Conservation (phyloP, 2,888 invertebrate species). For the Polymixis lichenea region DNA sequence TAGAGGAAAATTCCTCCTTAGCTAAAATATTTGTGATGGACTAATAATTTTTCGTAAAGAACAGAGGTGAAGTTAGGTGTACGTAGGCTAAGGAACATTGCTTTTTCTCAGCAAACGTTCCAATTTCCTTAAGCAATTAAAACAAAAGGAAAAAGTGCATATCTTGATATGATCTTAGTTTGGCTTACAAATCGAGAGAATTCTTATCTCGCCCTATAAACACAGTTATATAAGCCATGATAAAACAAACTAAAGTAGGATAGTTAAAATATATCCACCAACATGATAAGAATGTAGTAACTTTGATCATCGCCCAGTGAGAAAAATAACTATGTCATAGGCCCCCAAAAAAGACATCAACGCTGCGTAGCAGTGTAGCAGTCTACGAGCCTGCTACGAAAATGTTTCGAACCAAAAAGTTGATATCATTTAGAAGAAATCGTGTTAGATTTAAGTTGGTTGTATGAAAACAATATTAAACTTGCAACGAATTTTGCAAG, state of each 20-base stretch:
- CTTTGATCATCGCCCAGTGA: neutral
- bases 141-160: neutral
- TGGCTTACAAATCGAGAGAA: neutral
- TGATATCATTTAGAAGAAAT: neutral
- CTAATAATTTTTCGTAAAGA: neutral
- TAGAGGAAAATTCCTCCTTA: too few relatives aligned
- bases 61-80: neutral
- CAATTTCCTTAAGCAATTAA: neutral
- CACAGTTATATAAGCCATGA: neutral
- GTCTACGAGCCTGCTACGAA: slow-evolving; percentile 39
- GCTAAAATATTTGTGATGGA: neutral
- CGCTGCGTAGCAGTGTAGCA: slow-evolving; percentile 24
- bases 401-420: neutral
- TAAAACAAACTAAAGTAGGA: neutral
- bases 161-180: neutral
- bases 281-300: neutral
- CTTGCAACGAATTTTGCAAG: neutral
- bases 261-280: neutral
- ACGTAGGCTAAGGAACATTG: neutral
- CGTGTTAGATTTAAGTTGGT: neutral
- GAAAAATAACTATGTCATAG: neutral
- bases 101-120: too few relatives aligned
- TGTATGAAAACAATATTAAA: neutral
- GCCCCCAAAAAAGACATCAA: slow-evolving; percentile 38
- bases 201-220: too few relatives aligned